Evolutionary conservation across 2,888 invertebrate species (phyloP).

Genomic region (Heterodera filipjevi): DNA sequence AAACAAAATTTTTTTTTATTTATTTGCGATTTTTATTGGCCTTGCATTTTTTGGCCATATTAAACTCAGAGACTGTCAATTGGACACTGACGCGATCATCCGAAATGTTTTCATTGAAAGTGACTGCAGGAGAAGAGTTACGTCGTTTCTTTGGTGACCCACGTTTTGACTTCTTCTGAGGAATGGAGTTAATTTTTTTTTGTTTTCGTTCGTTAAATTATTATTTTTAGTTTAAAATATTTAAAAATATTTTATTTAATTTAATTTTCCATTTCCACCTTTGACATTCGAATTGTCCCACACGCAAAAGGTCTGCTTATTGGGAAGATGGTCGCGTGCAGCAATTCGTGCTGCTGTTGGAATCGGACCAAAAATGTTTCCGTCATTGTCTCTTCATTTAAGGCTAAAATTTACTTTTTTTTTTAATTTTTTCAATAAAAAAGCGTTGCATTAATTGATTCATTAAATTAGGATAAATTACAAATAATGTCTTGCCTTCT

Average conservation of each 20-base stretch:
- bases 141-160: neutral
- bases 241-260: neutral
- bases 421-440: no score
- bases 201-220: neutral
- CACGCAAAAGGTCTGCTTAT: neutral
- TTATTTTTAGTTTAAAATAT: neutral
- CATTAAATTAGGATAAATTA: neutral
- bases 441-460: no score
- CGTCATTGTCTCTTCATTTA: neutral
- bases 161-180: neutral
- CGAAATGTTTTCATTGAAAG: neutral
- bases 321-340: neutral
- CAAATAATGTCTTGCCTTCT: neutral
- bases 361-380: neutral
- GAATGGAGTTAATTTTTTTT: neutral
- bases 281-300: neutral
- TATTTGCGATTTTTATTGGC: neutral
- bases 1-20: neutral
- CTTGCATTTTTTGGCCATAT: neutral
- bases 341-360: neutral
- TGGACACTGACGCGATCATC: neutral
- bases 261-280: neutral
- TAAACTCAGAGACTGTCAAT: neutral
- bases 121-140: neutral
- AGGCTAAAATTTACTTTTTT: neutral